These are phyloP conservation scores for Sebastes hubbsi DNA, from an alignment of 2,797 vertebrate species.

Conservation along the genomic window DNA sequence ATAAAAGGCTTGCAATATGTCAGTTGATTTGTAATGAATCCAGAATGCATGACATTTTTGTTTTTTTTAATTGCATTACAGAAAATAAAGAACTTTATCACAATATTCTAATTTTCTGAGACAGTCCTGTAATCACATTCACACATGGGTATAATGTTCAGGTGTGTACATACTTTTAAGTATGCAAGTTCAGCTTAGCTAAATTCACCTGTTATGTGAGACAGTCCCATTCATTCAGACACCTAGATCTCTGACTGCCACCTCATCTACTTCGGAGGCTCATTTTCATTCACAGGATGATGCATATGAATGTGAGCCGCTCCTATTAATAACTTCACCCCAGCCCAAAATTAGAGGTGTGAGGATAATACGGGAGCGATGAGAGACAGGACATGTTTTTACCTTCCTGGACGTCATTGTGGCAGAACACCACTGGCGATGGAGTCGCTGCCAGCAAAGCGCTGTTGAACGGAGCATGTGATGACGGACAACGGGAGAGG, in stretches of 20 bases:
- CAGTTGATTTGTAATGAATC: no score
- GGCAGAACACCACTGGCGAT: conserved; percentile 94
- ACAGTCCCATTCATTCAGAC: neutral
- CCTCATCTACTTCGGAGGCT: neutral
- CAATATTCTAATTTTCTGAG: no score
- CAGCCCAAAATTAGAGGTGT: neutral
- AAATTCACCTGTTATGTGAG: no score
- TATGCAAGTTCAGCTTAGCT: neutral
- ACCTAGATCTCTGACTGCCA: neutral
- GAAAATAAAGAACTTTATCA: no score
- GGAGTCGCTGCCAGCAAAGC: conserved; percentile 85
- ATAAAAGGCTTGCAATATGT: no score
- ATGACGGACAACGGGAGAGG: neutral
- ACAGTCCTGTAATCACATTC: neutral
- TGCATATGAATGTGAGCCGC: conserved; percentile 12
- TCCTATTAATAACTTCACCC: conserved; percentile 29
- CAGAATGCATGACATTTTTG: no score
- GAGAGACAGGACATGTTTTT: conserved; percentile 19
- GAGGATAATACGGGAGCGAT: neutral
- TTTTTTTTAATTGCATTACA: no score
- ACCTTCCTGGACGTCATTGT: conserved; percentile 98
- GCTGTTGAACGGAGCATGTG: conserved; percentile 62
- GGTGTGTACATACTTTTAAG: neutral
- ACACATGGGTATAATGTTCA: neutral
- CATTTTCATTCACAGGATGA: neutral